Conservation (phyloP, 53 echinoderm and acorn worm genomes). For the Glandiceps talaboti region DNA sequence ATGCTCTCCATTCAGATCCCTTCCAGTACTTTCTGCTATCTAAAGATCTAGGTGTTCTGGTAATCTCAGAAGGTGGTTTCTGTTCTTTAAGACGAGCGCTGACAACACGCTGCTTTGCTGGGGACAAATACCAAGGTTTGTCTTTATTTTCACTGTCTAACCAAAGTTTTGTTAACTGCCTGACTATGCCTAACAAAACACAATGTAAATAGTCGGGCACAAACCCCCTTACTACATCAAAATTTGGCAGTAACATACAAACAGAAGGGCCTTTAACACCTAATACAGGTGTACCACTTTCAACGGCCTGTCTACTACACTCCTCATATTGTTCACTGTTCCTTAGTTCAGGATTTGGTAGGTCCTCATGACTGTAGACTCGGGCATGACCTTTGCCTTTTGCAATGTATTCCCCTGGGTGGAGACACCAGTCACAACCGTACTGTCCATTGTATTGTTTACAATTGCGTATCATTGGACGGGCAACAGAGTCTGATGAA, state of each 20-base stretch:
- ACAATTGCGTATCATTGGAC: constrained; percentile 16
- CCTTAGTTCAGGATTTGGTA: background rate
- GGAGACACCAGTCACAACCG: constrained; percentile 35
- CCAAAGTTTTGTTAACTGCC: constrained; percentile 21
- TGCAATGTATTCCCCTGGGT: constrained; percentile 12
- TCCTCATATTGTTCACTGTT: background rate
- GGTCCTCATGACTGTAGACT: background rate
- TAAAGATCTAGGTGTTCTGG: constrained; percentile 27
- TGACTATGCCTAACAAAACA: constrained; percentile 31
- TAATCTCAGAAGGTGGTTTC: constrained; percentile 42
- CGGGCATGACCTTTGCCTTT: background rate
- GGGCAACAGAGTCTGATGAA: constrained; percentile 32
- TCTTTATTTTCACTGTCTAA: constrained; percentile 18
- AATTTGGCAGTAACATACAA: background rate
- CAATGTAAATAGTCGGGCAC: constrained; percentile 52
- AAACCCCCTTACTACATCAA: constrained; percentile 2
- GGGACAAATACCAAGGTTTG: constrained; percentile 14
- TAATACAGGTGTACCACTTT: background rate
- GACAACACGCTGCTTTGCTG: constrained; percentile 1
- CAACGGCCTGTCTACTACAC: background rate
- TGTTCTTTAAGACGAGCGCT: constrained; percentile 18
- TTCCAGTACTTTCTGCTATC: constrained; percentile 40
- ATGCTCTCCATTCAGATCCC: constrained; percentile 17
- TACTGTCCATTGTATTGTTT: constrained; percentile 38
- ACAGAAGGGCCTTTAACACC: background rate